phyloP scores from a whole-genome alignment of 2,113 vertebrate species.

The Poeciliopsis retropinna region DNA sequence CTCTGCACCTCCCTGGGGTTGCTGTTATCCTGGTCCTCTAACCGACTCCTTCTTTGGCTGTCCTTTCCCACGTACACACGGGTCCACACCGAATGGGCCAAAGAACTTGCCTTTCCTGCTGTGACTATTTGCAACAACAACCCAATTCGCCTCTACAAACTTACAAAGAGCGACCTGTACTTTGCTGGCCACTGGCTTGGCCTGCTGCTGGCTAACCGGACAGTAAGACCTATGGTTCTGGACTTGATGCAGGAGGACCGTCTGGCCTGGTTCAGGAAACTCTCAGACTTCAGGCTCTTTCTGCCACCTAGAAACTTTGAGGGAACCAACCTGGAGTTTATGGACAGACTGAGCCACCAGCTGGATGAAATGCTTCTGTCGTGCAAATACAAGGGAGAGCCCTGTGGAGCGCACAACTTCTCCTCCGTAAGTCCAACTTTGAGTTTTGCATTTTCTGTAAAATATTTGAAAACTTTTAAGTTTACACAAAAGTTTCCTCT shows the following conservation, averaged over 20 bases:
- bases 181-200: slow-evolving; percentile 97
- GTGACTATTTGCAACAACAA: slow-evolving; percentile 99
- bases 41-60: slow-evolving; percentile 93
- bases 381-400: slow-evolving; percentile 95
- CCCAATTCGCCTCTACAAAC: slow-evolving; percentile 92
- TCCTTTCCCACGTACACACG: slow-evolving; percentile 94
- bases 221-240: slow-evolving; percentile 88
- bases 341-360: slow-evolving; percentile 96
- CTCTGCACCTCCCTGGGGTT: slow-evolving; percentile 91
- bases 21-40: slow-evolving; percentile 94
- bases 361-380: slow-evolving; percentile 98
- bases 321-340: slow-evolving; percentile 94
- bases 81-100: slow-evolving; percentile 93
- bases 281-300: slow-evolving; percentile 96
- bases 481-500: neutral
- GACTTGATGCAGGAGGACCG: slow-evolving; percentile 91
- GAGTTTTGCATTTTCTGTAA: neutral
- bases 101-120: slow-evolving; percentile 91
- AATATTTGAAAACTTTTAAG: neutral
- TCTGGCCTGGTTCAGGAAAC: slow-evolving; percentile 92
- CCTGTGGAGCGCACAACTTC: slow-evolving; percentile 96
- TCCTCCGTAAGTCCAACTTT: slow-evolving; percentile 88
- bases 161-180: slow-evolving; percentile 97
- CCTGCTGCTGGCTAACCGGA: slow-evolving; percentile 90
- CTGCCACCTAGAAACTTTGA: slow-evolving; percentile 94